Evolutionary conservation across 2,888 invertebrate genomes (phyloP), one percentile per base, ranked within the genome.

Genomic region (Nasonovia ribisnigri): DNA sequence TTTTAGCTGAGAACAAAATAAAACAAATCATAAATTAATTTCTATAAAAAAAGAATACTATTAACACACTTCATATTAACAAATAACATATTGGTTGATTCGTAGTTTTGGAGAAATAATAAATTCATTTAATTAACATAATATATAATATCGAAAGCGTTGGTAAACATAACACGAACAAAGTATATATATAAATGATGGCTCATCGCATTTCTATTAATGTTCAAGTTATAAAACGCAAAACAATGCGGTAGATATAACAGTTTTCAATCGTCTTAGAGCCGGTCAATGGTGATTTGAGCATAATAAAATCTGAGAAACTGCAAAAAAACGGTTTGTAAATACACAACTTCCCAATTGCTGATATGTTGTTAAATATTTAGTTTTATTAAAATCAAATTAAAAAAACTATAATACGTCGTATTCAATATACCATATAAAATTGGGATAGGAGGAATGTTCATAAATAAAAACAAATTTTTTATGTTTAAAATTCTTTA

Each of bases 1-100:
- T 96, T 95, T 97, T 96, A 92, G 98, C 98, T 97, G 96, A 20
- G 0, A 77, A 77, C 95, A 96, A 96, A 95, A 94, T 95, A 95
- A 95, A 94, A 95, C 92, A 95, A 88, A 93, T 20, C 20, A 77
- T 67, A 77, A 43, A 13, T 89, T 46, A 46, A 67, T 26, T 60
- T 20, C 2, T 36, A 36, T 20, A 88, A 13, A 42, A 13, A 36
- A 29, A 88, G 3, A 87, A 88, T 88, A 10, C 24, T 77, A 29
- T 20, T n/a, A n/a, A 88, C 10, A 89, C 29, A 16, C 6, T 77
- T 36, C 20, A 24, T 46, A 11, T 51, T 51, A 88, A 43, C 29
- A 90, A 90, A 90, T 24, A 60, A 16, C 20, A 36, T 4, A 57
- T n/a, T 91, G 92, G 92, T 92, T 57, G 92, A 92, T 86, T 92